Percentiles rank a stretch among this genome's conserved stretches.
phyloP scores from a whole-genome alignment of 2,113 vertebrate species.

The Nothoprocta pentlandii region DNA sequence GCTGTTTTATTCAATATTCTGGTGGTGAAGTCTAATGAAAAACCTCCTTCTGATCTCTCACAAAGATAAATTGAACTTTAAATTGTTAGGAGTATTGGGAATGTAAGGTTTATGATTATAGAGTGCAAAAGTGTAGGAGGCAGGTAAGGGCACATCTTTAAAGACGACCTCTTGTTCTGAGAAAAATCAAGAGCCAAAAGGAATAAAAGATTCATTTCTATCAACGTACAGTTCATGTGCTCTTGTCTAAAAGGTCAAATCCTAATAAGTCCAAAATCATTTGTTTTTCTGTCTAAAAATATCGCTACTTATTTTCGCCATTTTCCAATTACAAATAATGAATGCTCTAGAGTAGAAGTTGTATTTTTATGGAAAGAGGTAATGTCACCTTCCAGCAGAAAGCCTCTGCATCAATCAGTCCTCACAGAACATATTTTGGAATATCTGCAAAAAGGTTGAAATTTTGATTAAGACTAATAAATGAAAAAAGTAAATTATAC shows the following conservation, averaged over 20 bases:
- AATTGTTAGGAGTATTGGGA: constrained; percentile 21
- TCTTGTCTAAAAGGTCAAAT: neutral
- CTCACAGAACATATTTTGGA: neutral
- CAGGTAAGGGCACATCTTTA: neutral
- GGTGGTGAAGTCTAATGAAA: neutral
- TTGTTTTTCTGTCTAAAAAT: neutral
- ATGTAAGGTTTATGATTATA: neutral
- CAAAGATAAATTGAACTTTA: constrained; percentile 17
- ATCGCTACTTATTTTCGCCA: neutral
- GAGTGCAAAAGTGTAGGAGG: neutral
- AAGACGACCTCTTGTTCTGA: neutral
- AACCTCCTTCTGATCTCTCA: neutral
- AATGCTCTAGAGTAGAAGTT: neutral
- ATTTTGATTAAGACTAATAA: neutral
- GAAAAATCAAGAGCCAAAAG: neutral
- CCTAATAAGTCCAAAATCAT: neutral
- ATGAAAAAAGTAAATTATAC: neutral
- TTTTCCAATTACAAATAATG: neutral
- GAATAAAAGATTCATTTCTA: neutral
- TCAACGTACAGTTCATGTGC: neutral
- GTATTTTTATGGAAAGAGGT: neutral
- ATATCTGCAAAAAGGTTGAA: neutral
- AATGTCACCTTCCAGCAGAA: neutral
- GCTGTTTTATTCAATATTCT: neutral
- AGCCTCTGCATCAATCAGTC: neutral